phyloP scores from a whole-genome alignment of 2,888 invertebrate species.

The Hydroisotoma schaefferi region DNA sequence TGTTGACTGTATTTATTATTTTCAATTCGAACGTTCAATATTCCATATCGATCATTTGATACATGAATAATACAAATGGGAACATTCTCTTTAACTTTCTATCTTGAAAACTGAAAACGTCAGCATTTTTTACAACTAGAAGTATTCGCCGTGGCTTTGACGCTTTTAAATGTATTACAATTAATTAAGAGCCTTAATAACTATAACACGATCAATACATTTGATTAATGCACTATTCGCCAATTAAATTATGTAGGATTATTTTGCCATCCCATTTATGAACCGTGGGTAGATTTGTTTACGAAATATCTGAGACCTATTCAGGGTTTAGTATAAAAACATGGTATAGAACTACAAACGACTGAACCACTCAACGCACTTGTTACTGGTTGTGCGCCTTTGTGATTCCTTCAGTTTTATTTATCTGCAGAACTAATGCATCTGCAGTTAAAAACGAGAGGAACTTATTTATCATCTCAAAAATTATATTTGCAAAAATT shows the following conservation, averaged over 20 bases:
- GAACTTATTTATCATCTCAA: constrained; percentile 24
- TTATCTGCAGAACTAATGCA: not conserved
- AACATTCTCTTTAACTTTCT: too few species aligned
- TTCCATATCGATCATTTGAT: too few species aligned
- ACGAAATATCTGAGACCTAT: constrained; percentile 9
- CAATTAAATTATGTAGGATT: constrained; percentile 22
- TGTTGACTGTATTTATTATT: too few species aligned
- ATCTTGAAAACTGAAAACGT: too few species aligned
- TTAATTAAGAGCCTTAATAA: too few species aligned
- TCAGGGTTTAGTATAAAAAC: constrained; percentile 11
- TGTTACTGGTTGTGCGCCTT: not conserved
- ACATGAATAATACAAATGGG: too few species aligned
- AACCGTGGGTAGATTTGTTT: constrained; percentile 19
- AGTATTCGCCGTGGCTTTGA: too few species aligned
- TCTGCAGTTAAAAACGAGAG: not conserved
- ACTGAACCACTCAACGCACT: not conserved
- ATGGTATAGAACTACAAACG: not conserved
- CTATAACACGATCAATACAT: too few species aligned
- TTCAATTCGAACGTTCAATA: too few species aligned
- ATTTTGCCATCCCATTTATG: constrained; percentile 41
- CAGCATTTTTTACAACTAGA: too few species aligned
- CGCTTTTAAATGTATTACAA: too few species aligned
- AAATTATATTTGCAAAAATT: constrained; percentile 13
- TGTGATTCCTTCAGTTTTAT: too few species aligned
- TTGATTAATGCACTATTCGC: constrained; percentile 16